These are phyloP conservation scores for Chironomus striatipennis DNA, from an alignment of 1,140 invertebrate genomes.

Conservation along the genomic window DNA sequence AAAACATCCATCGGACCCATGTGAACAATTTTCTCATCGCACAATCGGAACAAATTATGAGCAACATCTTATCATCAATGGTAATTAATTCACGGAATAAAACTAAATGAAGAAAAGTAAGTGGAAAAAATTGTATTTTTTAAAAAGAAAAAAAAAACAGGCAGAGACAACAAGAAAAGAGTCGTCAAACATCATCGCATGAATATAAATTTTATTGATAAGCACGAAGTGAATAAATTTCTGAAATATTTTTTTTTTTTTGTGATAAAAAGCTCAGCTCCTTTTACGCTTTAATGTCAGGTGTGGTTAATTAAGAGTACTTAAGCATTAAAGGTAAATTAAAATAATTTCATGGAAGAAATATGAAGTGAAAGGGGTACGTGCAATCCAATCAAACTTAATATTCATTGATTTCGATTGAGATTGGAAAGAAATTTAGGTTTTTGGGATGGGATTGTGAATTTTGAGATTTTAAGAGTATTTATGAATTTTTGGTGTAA, in stretches of 20 bases:
- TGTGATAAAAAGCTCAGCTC: slow-evolving; percentile 7
- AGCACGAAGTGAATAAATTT: neutral
- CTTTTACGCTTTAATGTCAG: slow-evolving; percentile 12
- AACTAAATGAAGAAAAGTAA: neutral
- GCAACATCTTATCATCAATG: neutral
- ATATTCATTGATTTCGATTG: too few species aligned
- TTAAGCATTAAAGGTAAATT: too few species aligned
- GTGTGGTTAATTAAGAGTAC: slow-evolving; percentile 7
- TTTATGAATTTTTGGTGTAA: too few species aligned
- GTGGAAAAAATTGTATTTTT: too few species aligned
- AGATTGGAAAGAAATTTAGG: too few species aligned
- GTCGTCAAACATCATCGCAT: neutral
- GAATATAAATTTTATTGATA: slow-evolving; percentile 15
- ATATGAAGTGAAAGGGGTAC: too few species aligned
- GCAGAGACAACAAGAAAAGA: neutral
- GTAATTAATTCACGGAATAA: neutral
- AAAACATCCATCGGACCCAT: too few species aligned
- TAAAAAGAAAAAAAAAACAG: too few species aligned
- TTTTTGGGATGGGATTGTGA: too few species aligned
- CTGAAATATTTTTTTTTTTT: neutral
- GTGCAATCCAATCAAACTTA: too few species aligned
- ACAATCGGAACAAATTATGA: neutral
- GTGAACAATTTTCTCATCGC: neutral
- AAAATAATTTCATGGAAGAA: too few species aligned
- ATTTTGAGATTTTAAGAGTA: too few species aligned